A percentile compares a stretch with the other conserved stretches of the same genome.
phyloP scores from a whole-genome alignment of 1,140 invertebrate genomes.

The Drosophila persimilis region DNA sequence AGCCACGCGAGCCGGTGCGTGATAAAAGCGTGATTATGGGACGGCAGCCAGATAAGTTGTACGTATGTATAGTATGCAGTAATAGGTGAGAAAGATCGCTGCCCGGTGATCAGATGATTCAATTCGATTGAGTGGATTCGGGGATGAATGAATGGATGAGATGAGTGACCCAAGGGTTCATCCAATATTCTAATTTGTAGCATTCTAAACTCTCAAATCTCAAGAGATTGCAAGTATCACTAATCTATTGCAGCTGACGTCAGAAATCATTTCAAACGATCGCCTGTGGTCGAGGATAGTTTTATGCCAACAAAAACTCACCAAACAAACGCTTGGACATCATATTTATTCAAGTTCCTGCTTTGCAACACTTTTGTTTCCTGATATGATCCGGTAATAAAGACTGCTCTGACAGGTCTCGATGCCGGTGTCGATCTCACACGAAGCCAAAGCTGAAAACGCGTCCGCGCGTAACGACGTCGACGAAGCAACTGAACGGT shows the following conservation, averaged over 20 bases:
- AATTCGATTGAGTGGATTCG: no score
- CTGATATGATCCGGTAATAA: neutral
- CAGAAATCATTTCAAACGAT: neutral
- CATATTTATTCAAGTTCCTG: constrained; percentile 33
- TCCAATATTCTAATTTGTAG: no score
- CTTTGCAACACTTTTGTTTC: neutral
- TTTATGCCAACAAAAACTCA: constrained; percentile 31
- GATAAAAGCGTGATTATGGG: neutral
- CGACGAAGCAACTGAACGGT: constrained; percentile 38
- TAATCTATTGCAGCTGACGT: neutral
- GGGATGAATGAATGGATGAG: no score
- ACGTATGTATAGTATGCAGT: neutral
- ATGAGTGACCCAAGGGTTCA: no score
- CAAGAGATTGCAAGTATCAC: no score
- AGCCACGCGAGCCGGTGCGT: neutral
- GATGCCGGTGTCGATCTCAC: constrained; percentile 31
- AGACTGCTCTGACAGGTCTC: neutral
- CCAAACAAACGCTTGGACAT: constrained; percentile 51
- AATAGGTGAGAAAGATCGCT: neutral
- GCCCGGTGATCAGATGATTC: neutral
- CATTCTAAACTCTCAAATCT: no score
- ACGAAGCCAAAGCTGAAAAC: constrained; percentile 8
- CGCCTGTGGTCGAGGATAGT: neutral
- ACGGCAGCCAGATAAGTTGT: no score
- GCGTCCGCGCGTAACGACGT: constrained; percentile 42